A percentile compares a stretch with the other conserved stretches of the same genome.
These are phyloP conservation scores for Onychomys torridus DNA, from an alignment of 2,797 vertebrate genomes.

Conservation along the genomic window DNA sequence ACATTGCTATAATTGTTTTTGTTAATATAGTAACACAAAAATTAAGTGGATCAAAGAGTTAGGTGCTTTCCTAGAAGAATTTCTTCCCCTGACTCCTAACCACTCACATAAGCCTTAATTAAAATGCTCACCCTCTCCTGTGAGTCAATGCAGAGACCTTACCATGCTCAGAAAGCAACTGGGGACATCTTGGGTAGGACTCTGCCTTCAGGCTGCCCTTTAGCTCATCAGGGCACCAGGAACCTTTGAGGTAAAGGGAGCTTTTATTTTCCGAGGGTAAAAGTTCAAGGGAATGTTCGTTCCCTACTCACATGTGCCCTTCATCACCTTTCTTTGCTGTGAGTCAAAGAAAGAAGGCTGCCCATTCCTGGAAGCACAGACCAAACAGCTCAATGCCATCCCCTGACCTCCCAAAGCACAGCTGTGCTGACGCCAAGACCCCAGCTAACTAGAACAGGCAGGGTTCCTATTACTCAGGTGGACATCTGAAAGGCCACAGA, in stretches of 20 bases:
- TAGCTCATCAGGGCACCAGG: background rate
- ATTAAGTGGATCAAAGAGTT: background rate
- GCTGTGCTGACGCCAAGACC: background rate
- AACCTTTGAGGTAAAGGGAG: background rate
- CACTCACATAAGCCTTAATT: background rate
- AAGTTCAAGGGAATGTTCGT: background rate
- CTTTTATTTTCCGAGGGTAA: background rate
- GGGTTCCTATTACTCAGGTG: background rate
- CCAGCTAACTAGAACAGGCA: background rate
- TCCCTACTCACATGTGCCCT: background rate
- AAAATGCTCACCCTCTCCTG: background rate
- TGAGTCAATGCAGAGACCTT: background rate
- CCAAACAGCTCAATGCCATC: background rate
- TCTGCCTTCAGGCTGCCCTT: background rate
- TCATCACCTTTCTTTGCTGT: background rate
- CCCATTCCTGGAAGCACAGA: background rate
- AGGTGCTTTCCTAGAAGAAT: background rate
- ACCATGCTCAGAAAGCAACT: background rate
- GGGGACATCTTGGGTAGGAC: background rate
- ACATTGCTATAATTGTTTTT: background rate
- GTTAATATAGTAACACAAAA: constrained; percentile 42
- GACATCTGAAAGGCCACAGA: background rate
- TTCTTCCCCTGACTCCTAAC: background rate
- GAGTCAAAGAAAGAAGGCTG: background rate
- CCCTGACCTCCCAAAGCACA: background rate